Base-by-base conservation (phyloP, 2,888 invertebrate genomes). In the Epiblema foenella region DNA sequence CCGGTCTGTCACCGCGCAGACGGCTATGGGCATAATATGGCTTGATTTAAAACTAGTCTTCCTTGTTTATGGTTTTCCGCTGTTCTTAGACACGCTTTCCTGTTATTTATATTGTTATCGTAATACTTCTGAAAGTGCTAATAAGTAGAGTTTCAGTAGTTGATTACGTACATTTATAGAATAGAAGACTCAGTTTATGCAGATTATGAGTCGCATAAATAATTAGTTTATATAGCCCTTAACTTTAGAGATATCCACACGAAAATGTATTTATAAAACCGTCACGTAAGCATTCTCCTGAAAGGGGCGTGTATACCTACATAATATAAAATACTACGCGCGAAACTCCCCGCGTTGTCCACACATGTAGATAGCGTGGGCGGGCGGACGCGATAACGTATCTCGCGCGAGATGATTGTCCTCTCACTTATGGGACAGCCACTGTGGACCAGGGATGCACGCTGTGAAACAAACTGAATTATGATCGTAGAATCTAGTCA, bases 311-410 rank as follows among this genome's bases (percentile, higher is more conserved):
- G 3, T 18, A 10, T 51, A 18, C 51, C 18, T 51, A 17, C 18
- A 51, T 51, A 18, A 4, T 18, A n/a, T 24, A n/a, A 2, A n/a
- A 33, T 29, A 52, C 7, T 24, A n/a, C n/a, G n/a, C 29, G 5
- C 33, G 18, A 18, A 18, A 17, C 12, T 56, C n/a, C 24, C 17
- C 12, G 15, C 37, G 39, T 37, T 33, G 17, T 29, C 12, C 17
- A 7, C 24, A 59, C 39, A 33, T 60, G 42, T 20, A 46, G 17
- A 33, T 39, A 9, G 49, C 51, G 62, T 62, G 62, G 62, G 62
- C 62, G 62, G 62, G 62, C 62, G 62, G 62, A 62, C 17, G 62
- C 17, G 62, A 62, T 62, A 62, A 49, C 62, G 62, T 62, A 62
- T 62, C 62, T 49, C 51, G 49, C 42, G 49, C 62, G 49, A 49